Conservation (phyloP, 2,888 invertebrate genomes). For the Oxystoma pomonae region DNA sequence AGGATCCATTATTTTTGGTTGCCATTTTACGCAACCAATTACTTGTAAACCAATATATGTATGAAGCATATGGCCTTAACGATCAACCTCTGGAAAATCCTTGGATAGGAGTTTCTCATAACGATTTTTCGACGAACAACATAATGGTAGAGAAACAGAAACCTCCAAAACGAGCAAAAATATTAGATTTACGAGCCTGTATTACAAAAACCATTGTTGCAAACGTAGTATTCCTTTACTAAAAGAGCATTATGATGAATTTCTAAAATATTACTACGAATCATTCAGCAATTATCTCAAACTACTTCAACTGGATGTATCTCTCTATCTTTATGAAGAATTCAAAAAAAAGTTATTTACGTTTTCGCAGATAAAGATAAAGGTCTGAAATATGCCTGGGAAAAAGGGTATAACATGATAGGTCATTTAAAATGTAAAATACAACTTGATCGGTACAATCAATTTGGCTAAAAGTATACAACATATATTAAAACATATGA, state of each 20-base stretch:
- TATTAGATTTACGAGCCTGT: neutral
- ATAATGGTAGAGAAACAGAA: neutral
- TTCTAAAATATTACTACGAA: neutral
- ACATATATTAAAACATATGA: too few relatives aligned
- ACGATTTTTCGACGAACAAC: neutral
- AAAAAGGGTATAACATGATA: neutral
- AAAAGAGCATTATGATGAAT: neutral
- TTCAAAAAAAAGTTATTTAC: neutral
- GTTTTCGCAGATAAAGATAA: neutral
- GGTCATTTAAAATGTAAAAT: too few relatives aligned
- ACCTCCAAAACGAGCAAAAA: neutral
- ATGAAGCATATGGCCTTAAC: neutral
- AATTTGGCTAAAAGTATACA: too few relatives aligned
- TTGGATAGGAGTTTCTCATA: neutral
- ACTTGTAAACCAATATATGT: too few relatives aligned
- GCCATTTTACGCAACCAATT: too few relatives aligned
- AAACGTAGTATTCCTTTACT: neutral
- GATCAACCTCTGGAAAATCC: neutral
- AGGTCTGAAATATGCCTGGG: neutral
- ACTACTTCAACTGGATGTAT: neutral
- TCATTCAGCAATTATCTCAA: neutral
- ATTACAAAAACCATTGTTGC: neutral
- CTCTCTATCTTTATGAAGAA: neutral
- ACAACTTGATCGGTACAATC: too few relatives aligned
- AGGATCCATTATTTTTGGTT: too few relatives aligned